These are phyloP conservation scores for Dynastes hyllus DNA, from an alignment of 2,888 invertebrate species.

Conservation along the genomic window DNA sequence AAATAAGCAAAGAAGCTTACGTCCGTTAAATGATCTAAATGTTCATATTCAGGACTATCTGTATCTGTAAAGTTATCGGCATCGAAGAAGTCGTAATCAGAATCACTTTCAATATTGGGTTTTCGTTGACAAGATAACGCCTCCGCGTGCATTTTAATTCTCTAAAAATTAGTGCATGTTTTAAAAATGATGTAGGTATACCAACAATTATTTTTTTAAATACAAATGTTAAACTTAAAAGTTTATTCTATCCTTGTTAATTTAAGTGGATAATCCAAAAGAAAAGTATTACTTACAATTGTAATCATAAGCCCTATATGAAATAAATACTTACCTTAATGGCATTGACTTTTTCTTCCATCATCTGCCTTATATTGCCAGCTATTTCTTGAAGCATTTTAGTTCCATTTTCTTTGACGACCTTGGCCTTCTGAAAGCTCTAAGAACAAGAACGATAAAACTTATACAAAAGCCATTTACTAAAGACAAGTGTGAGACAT, in stretches of 20 bases:
- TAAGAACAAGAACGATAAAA: slow-evolving; percentile 52
- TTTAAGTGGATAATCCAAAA: too few species aligned
- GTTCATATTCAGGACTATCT: slow-evolving; percentile 60
- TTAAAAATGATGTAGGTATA: too few species aligned
- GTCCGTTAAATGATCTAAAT: slow-evolving; percentile 24
- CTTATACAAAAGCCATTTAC: not conserved
- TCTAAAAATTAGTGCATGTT: slow-evolving; percentile 69
- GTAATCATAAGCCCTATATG: too few species aligned
- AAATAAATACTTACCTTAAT: slow-evolving; percentile 72
- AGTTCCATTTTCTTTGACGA: slow-evolving; percentile 81
- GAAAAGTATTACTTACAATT: too few species aligned
- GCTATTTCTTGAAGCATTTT: slow-evolving; percentile 86
- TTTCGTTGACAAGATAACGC: slow-evolving; percentile 64
- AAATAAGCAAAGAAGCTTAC: slow-evolving; percentile 1
- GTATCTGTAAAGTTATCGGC: slow-evolving; percentile 77
- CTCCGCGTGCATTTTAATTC: slow-evolving; percentile 67
- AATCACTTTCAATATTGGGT: slow-evolving; percentile 65
- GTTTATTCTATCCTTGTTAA: too few species aligned
- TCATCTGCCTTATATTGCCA: slow-evolving; percentile 86
- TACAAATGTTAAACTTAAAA: not conserved
- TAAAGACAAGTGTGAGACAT: not conserved
- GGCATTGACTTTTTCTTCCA: slow-evolving; percentile 89
- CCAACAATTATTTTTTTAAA: not conserved
- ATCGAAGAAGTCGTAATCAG: slow-evolving; percentile 79
- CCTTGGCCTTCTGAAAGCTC: slow-evolving; percentile 62